These are phyloP conservation scores for Psophia crepitans DNA, from an alignment of 2,113 vertebrate species.

Conservation along the genomic window DNA sequence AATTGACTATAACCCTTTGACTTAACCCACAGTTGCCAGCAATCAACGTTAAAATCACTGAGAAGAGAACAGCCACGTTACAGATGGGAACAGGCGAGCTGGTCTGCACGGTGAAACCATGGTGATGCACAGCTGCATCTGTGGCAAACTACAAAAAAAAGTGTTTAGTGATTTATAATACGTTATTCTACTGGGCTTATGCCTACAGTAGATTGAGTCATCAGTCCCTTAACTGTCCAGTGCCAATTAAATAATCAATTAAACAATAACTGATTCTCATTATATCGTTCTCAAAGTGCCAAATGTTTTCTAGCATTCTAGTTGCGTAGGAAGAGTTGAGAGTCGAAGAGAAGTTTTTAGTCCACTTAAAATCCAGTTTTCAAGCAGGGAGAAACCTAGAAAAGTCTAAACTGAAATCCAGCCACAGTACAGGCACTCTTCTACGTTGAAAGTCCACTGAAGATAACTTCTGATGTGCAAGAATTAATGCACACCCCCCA, in stretches of 20 bases:
- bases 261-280: background rate
- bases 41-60: background rate
- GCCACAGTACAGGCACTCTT: background rate
- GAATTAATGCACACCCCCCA: background rate
- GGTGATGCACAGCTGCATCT: background rate
- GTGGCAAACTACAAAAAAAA: background rate
- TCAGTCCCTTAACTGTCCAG: background rate
- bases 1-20: background rate
- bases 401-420: background rate
- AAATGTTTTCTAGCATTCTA: background rate
- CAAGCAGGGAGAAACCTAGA: background rate
- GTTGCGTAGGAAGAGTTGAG: background rate
- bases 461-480: background rate
- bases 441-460: background rate
- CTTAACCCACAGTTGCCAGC: background rate
- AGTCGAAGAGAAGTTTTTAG: background rate
- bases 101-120: slow-evolving; percentile 4
- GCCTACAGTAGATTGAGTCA: background rate
- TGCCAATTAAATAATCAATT: background rate
- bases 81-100: background rate
- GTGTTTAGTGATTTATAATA: background rate
- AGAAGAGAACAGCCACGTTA: background rate
- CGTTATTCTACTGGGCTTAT: background rate
- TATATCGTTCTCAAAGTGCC: background rate
- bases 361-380: background rate